phyloP scores from a whole-genome alignment of 2,888 invertebrate species.

The Helleia helle region DNA sequence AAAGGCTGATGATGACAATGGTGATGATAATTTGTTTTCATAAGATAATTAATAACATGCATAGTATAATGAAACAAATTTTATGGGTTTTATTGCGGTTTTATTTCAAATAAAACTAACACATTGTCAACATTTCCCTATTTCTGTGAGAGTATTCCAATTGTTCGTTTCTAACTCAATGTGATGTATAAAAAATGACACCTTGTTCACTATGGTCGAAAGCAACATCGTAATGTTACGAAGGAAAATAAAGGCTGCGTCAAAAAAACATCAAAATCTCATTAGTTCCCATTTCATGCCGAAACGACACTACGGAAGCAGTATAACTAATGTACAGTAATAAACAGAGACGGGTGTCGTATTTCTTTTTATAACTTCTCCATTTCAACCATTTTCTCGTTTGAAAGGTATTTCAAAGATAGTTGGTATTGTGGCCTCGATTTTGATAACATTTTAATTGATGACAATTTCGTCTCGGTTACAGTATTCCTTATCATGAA shows the following conservation, averaged over 20 bases:
- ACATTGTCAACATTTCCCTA: too few relatives aligned
- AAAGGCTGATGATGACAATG: too few relatives aligned
- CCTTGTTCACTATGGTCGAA: constrained; percentile 33
- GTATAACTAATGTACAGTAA: constrained; percentile 73
- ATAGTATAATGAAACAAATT: too few relatives aligned
- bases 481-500: too few relatives aligned
- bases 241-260: constrained; percentile 70
- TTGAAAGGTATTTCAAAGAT: constrained; percentile 50
- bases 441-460: constrained; percentile 1
- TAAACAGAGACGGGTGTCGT: constrained; percentile 70
- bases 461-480: neutral
- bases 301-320: constrained; percentile 71
- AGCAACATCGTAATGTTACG: constrained; percentile 31
- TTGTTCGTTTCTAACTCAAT: too few relatives aligned
- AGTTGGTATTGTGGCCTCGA: constrained; percentile 19
- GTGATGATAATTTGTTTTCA: too few relatives aligned
- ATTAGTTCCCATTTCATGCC: constrained; percentile 73
- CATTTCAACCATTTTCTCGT: constrained; percentile 61
- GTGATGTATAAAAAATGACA: constrained; percentile 17
- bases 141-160: too few relatives aligned
- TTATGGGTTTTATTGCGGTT: too few relatives aligned
- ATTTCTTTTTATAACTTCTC: constrained; percentile 70
- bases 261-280: constrained; percentile 75
- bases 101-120: too few relatives aligned
- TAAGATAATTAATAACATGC: too few relatives aligned